phyloP scores from a whole-genome alignment of 2,797 vertebrate species.

The Myripristis murdjan region DNA sequence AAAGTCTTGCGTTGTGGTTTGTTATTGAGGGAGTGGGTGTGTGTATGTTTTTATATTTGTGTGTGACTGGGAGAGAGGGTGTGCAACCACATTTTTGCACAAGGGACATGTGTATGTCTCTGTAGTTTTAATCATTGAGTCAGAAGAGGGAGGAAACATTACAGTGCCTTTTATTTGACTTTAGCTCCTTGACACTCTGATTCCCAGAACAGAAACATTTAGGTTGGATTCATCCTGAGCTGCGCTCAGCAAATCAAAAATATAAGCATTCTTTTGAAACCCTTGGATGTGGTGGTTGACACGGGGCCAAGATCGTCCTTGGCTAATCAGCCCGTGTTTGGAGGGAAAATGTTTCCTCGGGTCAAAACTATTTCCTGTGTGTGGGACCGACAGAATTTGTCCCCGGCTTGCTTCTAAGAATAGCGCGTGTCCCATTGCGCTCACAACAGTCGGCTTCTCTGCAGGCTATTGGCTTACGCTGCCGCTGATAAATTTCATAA shows the following conservation, averaged over 20 bases:
- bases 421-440: slow-evolving; percentile 40
- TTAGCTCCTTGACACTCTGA: slow-evolving; percentile 37
- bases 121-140: slow-evolving; percentile 39
- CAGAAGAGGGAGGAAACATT: slow-evolving; percentile 16
- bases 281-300: slow-evolving; percentile 75
- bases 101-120: slow-evolving; percentile 30
- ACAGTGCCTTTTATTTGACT: slow-evolving; percentile 27
- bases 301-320: slow-evolving; percentile 66
- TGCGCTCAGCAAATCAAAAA: slow-evolving; percentile 48
- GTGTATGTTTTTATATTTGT: not conserved
- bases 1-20: slow-evolving; percentile 52
- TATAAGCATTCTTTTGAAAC: slow-evolving; percentile 62
- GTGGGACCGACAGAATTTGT: slow-evolving; percentile 59
- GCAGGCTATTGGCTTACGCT: not conserved
- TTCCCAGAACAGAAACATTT: slow-evolving; percentile 57
- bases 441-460: slow-evolving; percentile 20
- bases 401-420: slow-evolving; percentile 60
- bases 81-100: slow-evolving; percentile 37
- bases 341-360: slow-evolving; percentile 75
- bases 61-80: not conserved
- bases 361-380: slow-evolving; percentile 83
- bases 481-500: slow-evolving; percentile 2
- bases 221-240: slow-evolving; percentile 49
- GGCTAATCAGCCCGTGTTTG: slow-evolving; percentile 74
- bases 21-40: slow-evolving; percentile 26